A percentile compares a stretch with the other conserved stretches of the same genome.
These are phyloP conservation scores for Lutra lutra DNA, from an alignment of 2,797 vertebrate genomes.

Conservation along the genomic window DNA sequence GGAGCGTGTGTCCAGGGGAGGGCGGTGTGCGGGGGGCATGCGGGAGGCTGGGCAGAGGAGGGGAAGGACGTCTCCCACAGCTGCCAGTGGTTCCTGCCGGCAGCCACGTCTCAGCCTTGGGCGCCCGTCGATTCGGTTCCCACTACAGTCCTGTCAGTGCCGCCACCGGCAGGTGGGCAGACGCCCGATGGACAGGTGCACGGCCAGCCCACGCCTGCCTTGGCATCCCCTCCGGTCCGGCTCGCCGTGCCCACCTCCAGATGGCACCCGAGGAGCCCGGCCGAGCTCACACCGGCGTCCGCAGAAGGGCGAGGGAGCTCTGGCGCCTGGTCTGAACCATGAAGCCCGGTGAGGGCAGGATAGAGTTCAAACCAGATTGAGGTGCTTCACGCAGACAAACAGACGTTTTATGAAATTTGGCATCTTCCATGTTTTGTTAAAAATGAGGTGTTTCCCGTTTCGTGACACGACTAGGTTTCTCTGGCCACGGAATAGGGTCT, in stretches of 20 bases:
- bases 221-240: neutral
- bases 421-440: neutral
- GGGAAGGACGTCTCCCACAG: neutral
- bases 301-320: neutral
- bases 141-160: no score
- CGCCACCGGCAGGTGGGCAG: no score
- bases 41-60: neutral
- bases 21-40: fast-evolving
- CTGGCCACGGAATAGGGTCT: no score
- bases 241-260: fast-evolving
- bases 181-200: no score
- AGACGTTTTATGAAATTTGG: neutral
- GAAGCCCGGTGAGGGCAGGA: fast-evolving
- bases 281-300: neutral
- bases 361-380: neutral
- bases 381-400: fast-evolving
- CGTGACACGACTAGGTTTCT: no score
- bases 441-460: neutral
- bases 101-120: no score
- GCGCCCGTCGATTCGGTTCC: no score
- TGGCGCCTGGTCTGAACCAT: fast-evolving
- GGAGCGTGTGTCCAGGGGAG: neutral
- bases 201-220: no score
- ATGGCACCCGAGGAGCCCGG: neutral
- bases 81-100: neutral